These are phyloP conservation scores for Omphaloscelis lunosa DNA, from an alignment of 2,888 invertebrate species.

Conservation along the genomic window DNA sequence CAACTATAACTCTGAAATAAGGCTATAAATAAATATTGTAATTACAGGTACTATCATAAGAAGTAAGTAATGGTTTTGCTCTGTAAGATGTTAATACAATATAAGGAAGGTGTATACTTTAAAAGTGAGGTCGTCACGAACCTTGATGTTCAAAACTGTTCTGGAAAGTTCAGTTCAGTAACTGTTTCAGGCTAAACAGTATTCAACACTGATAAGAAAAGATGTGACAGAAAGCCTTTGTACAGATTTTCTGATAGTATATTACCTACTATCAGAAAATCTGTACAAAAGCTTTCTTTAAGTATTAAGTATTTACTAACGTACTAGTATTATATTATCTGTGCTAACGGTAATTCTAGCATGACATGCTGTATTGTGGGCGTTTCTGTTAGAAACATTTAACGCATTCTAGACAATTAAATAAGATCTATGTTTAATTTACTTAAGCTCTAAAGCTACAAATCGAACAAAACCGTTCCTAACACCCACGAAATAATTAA, in stretches of 20 bases:
- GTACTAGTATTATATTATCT: no score
- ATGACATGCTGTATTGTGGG: constrained; percentile 15
- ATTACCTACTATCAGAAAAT: no score
- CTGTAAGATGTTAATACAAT: neutral
- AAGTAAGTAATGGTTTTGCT: neutral
- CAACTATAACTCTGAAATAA: no score
- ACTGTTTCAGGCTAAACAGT: neutral
- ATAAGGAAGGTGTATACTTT: neutral
- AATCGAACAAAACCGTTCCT: neutral
- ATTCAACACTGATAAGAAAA: neutral
- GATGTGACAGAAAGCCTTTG: neutral
- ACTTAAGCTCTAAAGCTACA: neutral
- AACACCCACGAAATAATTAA: neutral
- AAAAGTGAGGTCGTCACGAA: neutral
- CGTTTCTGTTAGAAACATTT: constrained; percentile 28
- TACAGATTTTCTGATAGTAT: neutral
- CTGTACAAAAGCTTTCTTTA: no score
- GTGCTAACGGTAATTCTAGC: constrained; percentile 6
- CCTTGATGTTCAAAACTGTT: neutral
- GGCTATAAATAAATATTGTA: no score
- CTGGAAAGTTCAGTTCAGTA: neutral
- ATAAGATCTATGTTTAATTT: neutral
- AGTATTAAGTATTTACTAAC: no score
- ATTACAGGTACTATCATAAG: neutral
- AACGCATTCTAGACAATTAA: no score